Evolutionary conservation across 2,113 vertebrate species (phyloP).

Genomic region (Oncorhynchus tshawytscha): DNA sequence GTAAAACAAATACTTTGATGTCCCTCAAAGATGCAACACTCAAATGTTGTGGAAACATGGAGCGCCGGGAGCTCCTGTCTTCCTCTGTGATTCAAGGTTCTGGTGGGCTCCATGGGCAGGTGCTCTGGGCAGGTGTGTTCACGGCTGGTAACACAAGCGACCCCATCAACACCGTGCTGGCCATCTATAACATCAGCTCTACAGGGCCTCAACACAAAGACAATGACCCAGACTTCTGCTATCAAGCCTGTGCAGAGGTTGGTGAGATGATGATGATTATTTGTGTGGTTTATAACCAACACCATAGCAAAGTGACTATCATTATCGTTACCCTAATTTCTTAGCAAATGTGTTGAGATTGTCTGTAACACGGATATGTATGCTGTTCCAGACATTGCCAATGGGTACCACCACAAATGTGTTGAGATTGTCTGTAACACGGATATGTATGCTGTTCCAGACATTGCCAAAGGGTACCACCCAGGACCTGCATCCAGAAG

Average conservation of each 20-base stretch:
- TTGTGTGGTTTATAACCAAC: neutral
- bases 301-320: too few species aligned
- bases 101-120: neutral
- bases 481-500: constrained; percentile 52
- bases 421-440: neutral
- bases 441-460: neutral
- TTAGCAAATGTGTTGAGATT: neutral
- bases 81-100: constrained; percentile 71
- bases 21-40: constrained; percentile 50
- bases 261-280: neutral
- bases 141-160: constrained; percentile 32
- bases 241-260: constrained; percentile 15
- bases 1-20: constrained; percentile 1
- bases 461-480: neutral
- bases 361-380: neutral
- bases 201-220: accelerated
- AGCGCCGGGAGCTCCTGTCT: constrained; percentile 69
- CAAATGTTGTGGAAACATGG: neutral
- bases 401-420: neutral
- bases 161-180: constrained; percentile 69
- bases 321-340: too few species aligned
- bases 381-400: too few species aligned
- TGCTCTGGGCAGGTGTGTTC: constrained; percentile 86
- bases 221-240: constrained; percentile 5
- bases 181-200: constrained; percentile 75